Evolutionary conservation across 2,888 invertebrate species (phyloP).

Genomic region (Orthosia gracilis): DNA sequence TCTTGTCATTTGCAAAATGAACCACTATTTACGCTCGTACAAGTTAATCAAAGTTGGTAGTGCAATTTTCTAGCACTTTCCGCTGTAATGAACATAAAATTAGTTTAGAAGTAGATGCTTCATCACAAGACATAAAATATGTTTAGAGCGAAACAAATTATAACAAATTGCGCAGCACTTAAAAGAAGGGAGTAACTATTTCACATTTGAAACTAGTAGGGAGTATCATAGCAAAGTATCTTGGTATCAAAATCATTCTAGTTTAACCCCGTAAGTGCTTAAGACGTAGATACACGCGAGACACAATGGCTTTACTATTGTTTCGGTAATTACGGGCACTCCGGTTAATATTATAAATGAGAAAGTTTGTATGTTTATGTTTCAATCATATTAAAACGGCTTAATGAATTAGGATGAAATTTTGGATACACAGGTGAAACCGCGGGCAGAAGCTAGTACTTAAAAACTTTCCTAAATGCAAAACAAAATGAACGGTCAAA

Average conservation of each 20-base stretch:
- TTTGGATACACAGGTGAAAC: too few species aligned
- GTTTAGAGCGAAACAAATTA: slow-evolving; percentile 17
- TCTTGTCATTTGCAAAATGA: slow-evolving; percentile 34
- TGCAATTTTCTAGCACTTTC: slow-evolving; percentile 50
- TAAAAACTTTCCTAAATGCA: too few species aligned
- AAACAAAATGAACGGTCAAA: too few species aligned
- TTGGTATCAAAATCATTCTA: background rate
- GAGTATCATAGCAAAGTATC: background rate
- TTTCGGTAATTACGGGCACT: too few species aligned
- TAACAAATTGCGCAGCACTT: slow-evolving; percentile 1
- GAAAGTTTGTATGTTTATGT: too few species aligned
- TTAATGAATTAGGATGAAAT: too few species aligned
- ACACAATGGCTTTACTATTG: too few species aligned
- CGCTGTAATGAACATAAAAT: slow-evolving; percentile 51
- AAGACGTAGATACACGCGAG: too few species aligned
- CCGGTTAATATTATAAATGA: too few species aligned
- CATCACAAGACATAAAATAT: slow-evolving; percentile 16
- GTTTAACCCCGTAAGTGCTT: too few species aligned
- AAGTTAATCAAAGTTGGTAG: slow-evolving; percentile 52
- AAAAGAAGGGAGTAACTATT: background rate
- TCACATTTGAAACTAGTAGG: background rate
- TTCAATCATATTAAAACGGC: too few species aligned
- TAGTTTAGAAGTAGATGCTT: slow-evolving; percentile 38
- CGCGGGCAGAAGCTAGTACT: too few species aligned
- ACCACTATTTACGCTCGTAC: slow-evolving; percentile 25